Conservation (phyloP, 1,140 invertebrate species). For the Dermatophagoides farinae region DNA sequence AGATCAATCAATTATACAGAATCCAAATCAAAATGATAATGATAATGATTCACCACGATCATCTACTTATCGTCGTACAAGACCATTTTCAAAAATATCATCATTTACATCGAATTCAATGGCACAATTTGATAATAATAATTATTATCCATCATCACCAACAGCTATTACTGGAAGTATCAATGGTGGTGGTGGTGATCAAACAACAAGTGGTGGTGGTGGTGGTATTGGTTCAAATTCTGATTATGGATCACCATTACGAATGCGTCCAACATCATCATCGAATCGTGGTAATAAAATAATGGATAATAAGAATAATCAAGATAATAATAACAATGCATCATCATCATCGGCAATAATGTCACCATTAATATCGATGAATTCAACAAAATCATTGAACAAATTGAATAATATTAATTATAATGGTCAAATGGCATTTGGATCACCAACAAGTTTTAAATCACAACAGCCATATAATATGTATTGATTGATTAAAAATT, state of each 20-base stretch:
- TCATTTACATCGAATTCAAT: background rate
- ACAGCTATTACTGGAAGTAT: too few species aligned
- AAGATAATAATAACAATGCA: background rate
- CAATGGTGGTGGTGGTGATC: too few species aligned
- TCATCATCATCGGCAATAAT: background rate
- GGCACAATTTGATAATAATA: background rate
- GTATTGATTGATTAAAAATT: background rate
- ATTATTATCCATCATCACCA: too few species aligned
- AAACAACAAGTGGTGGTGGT: too few species aligned
- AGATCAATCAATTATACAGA: background rate
- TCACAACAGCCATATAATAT: background rate
- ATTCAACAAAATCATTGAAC: background rate
- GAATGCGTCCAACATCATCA: background rate
- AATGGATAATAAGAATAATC: background rate
- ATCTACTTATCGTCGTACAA: background rate
- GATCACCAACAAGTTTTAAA: background rate
- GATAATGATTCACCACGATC: background rate
- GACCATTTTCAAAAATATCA: background rate
- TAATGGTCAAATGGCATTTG: background rate
- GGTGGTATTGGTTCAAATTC: too few species aligned
- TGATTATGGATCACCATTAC: background rate
- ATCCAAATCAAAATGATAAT: background rate
- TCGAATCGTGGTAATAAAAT: background rate
- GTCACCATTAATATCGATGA: background rate
- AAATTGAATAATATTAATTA: background rate